Conservation (phyloP, 2,113 vertebrate genomes). For the Grammomys surdaster region DNA sequence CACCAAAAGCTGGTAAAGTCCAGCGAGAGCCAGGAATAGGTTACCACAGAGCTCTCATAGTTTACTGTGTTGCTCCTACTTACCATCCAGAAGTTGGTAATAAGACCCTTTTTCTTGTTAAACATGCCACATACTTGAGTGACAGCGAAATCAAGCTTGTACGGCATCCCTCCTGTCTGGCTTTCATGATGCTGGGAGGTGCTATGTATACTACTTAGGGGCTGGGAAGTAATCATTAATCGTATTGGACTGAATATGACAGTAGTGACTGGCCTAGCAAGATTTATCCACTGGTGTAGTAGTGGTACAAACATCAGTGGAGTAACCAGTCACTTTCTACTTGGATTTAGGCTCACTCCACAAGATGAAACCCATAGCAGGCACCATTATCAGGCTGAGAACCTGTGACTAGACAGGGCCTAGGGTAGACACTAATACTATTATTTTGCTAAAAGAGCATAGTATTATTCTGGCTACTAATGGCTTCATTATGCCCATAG, state of each 20-base stretch:
- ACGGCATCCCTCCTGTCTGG: neutral
- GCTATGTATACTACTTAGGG: neutral
- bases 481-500: neutral
- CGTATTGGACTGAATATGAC: no score
- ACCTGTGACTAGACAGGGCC: neutral
- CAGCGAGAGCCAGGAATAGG: neutral
- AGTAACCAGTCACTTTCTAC: neutral
- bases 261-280: neutral
- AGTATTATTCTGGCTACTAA: neutral
- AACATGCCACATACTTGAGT: neutral
- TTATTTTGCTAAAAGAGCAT: neutral
- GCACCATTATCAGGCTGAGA: neutral
- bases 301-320: neutral
- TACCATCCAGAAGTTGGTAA: neutral
- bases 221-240: neutral
- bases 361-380: neutral
- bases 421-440: neutral
- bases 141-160: neutral
- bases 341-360: neutral
- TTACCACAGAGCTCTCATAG: neutral
- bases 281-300: neutral
- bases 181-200: neutral
- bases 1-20: neutral
- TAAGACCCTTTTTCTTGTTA: neutral
- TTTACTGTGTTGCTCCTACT: neutral